These are phyloP conservation scores for Drosophila nannoptera DNA, from an alignment of 1,140 invertebrate genomes.

Conservation along the genomic window DNA sequence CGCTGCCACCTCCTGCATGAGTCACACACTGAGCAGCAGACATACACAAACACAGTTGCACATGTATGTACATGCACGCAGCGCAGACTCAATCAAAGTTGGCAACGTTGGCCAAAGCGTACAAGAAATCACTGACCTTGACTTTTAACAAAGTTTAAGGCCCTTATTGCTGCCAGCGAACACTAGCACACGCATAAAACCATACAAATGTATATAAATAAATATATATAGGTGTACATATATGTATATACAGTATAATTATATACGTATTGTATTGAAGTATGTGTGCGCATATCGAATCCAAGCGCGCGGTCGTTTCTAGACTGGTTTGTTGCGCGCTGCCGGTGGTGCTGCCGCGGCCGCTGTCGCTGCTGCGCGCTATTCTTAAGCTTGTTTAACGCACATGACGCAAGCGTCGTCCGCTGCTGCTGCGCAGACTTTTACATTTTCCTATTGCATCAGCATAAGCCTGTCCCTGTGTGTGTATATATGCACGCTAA, in stretches of 20 bases:
- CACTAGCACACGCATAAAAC: conserved; percentile 20
- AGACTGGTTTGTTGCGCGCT: conserved; percentile 69
- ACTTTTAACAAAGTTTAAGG: conserved; percentile 78
- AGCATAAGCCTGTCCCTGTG: conserved; percentile 41
- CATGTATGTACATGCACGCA: conserved; percentile 7
- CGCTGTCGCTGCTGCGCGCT: conserved; percentile 17
- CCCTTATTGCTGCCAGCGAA: conserved; percentile 65
- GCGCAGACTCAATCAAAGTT: conserved; percentile 61
- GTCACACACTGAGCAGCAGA: conserved; percentile 23
- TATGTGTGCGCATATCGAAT: conserved; percentile 30
- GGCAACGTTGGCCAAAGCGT: conserved; percentile 57
- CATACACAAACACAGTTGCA: conserved; percentile 25
- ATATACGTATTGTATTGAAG: conserved; percentile 4
- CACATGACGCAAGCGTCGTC: conserved; percentile 14
- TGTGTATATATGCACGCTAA: conserved; percentile 12
- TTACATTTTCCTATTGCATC: conserved; percentile 73
- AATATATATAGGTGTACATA: too few species aligned
- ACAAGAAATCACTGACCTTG: conserved; percentile 78
- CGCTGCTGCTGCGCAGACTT: conserved; percentile 53
- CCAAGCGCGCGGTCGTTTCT: conserved; percentile 63
- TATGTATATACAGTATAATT: conserved; percentile 16
- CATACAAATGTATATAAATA: too few species aligned
- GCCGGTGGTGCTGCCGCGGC: conserved; percentile 31
- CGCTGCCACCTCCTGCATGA: conserved; percentile 35
- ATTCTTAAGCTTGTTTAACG: conserved; percentile 17